Conservation (phyloP, 2,113 vertebrate species). For the Brachyhypopomus gauderio region DNA sequence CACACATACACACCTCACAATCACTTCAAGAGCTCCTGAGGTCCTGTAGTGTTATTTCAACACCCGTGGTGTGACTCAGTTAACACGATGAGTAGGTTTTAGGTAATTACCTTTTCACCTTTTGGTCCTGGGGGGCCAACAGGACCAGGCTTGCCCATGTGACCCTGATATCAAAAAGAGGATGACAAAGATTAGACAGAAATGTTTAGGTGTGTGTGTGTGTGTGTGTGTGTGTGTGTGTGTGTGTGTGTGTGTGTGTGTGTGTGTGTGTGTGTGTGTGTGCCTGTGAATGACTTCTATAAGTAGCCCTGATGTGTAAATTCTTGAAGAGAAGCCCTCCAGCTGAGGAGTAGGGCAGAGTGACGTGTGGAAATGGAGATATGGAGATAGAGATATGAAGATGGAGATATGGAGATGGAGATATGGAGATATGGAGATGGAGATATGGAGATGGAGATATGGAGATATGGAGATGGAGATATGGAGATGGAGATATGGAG, state of each 20-base stretch:
- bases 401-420: no score
- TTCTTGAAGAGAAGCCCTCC: background rate
- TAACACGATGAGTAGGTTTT: background rate
- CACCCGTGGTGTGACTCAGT: background rate
- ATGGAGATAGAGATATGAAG: no score
- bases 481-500: background rate
- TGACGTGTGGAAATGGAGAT: no score
- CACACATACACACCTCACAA: constrained; percentile 8
- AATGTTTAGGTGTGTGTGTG: background rate
- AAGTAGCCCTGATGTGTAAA: background rate
- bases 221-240: background rate
- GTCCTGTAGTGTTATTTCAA: background rate
- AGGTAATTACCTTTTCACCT: constrained; percentile 90
- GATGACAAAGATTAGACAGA: constrained; percentile 20
- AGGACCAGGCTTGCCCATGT: constrained; percentile 81
- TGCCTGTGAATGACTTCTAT: background rate
- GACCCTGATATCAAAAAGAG: constrained; percentile 78
- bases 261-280: background rate
- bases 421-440: no score
- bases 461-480: no score
- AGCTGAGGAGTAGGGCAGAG: background rate
- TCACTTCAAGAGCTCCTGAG: background rate
- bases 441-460: no score
- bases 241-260: constrained; percentile 2
- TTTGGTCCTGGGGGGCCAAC: constrained; percentile 86